Conservation (phyloP, 2,888 invertebrate species). For the Fissipunctia ypsillon region DNA sequence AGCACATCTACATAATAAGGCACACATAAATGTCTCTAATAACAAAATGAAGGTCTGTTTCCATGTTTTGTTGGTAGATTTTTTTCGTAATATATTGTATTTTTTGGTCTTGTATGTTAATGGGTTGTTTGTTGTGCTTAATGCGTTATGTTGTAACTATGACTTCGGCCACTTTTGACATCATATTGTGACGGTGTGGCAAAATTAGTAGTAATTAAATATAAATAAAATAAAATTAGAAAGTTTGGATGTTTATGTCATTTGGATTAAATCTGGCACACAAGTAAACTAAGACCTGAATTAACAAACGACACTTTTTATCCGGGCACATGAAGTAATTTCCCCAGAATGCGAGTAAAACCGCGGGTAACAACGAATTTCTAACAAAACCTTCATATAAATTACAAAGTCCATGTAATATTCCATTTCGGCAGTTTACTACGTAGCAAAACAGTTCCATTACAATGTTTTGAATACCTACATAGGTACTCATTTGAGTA, state of each 20-base stretch:
- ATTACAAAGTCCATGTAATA: constrained; percentile 30
- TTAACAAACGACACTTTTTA: background rate
- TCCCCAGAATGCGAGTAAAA: background rate
- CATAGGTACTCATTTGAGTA: constrained; percentile 30
- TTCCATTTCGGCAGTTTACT: constrained; percentile 28
- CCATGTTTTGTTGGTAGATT: constrained; percentile 28
- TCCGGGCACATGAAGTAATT: background rate
- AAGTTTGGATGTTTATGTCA: background rate
- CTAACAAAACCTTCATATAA: background rate
- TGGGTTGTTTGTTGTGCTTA: constrained; percentile 5
- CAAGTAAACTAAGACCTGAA: background rate
- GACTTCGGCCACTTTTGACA: no score
- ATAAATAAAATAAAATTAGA: no score
- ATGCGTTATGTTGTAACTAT: background rate
- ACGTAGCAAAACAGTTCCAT: constrained; percentile 25
- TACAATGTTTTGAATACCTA: constrained; percentile 41
- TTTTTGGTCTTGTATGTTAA: constrained; percentile 19
- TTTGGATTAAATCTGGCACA: background rate
- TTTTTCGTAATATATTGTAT: constrained; percentile 9
- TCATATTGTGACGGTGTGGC: no score
- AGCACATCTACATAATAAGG: constrained; percentile 55
- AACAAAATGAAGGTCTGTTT: constrained; percentile 41
- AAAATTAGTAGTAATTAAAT: no score
- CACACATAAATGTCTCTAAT: constrained; percentile 49
- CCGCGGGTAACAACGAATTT: background rate